Conservation (phyloP, 2,888 invertebrate species). For the Diaprepes abbreviatus region DNA sequence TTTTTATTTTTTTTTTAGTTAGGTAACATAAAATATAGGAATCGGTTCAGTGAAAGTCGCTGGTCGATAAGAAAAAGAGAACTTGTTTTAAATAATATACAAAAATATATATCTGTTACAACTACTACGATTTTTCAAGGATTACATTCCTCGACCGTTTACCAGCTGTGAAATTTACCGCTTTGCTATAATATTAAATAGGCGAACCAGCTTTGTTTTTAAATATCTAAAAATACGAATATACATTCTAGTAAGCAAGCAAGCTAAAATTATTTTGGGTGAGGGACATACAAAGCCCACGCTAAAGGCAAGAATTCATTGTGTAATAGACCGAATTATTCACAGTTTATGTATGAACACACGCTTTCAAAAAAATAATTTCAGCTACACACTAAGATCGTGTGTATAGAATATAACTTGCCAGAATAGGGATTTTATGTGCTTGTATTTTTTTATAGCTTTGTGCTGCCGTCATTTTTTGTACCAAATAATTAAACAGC, state of each 20-base stretch:
- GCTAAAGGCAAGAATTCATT: conserved; percentile 9
- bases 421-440: too few relatives aligned
- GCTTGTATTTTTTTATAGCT: too few relatives aligned
- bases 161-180: conserved; percentile 41
- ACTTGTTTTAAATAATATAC: too few relatives aligned
- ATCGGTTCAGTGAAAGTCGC: too few relatives aligned
- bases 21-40: too few relatives aligned
- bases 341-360: conserved; percentile 2
- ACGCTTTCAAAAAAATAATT: not conserved
- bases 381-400: too few relatives aligned
- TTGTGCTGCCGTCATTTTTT: too few relatives aligned
- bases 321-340: conserved; percentile 21
- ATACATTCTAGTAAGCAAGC: conserved; percentile 37
- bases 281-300: conserved; percentile 40
- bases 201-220: conserved; percentile 43
- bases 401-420: too few relatives aligned
- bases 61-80: too few relatives aligned
- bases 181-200: conserved; percentile 39
- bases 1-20: too few relatives aligned
- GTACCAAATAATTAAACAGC: too few relatives aligned
- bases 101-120: conserved; percentile 1
- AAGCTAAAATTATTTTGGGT: conserved; percentile 36
- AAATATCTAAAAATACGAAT: conserved; percentile 39
- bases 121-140: conserved; percentile 33
- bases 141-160: conserved; percentile 23